Evolutionary conservation across 2,113 vertebrate species (phyloP), one percentile per base, ranked within the genome.

Genomic region (Serilophus lunatus): DNA sequence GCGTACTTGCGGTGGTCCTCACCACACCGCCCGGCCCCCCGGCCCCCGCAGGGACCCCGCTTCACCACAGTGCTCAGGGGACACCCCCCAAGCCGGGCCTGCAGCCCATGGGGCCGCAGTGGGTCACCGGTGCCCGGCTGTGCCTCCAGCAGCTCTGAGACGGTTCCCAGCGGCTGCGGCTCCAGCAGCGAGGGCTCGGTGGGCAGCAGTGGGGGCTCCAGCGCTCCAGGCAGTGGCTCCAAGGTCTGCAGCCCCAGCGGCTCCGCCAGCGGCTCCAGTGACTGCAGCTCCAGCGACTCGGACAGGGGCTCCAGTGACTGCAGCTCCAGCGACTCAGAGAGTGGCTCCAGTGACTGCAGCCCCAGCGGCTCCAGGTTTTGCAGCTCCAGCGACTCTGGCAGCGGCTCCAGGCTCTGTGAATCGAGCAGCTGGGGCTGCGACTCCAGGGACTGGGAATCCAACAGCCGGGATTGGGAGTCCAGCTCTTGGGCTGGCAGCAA

Each of bases 1-100:
- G 99, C 99, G 25, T 99, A 99, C 97, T 99, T 99, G 95, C 98
- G 97, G 95, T 97, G 98, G 63, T 98, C 97, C 77, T 98, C 98
- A 0, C 97, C 96, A 2, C 97, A 98, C 1, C 97, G 95, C 82
- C 97, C 96, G 1, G 95, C 95, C 18, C 98, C 98, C 11, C 97
- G 98, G 64, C 97, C 96, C 38, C 97, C 95, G 0, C 97, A 98
- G 72, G 97, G 94, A 29, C 96, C 98, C 29, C 98, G 88, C 59
- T 89, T 97, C 72, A 98, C 96, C 83, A 97, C 77, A 2, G 95
- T 84, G 7, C 97, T 75, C 91, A 97, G 74, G 8, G 96, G 93
- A 70, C 98, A 98, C 17, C 97, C 96, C 49, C 93, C 90, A 1
- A 97, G 91, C 17, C 71, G 82, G 24, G 95, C 59, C 13, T 95